A percentile compares a stretch with the other conserved stretches of the same genome.
These are phyloP conservation scores for Notolabrus celidotus DNA, from an alignment of 2,797 vertebrate species.

Conservation along the genomic window DNA sequence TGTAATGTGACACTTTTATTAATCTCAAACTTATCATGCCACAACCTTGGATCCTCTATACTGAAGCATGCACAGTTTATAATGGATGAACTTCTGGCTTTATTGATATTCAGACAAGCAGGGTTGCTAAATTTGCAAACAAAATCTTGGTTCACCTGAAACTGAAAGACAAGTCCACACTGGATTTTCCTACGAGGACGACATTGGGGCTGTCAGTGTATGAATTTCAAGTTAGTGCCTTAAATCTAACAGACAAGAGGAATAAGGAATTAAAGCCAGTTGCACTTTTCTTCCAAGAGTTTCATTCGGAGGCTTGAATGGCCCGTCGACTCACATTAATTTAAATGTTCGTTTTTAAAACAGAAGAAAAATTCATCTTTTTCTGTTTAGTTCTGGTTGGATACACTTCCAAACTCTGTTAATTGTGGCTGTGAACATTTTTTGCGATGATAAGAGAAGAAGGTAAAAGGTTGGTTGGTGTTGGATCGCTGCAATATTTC, in stretches of 20 bases:
- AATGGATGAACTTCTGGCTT: slow-evolving; percentile 14
- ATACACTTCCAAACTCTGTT: slow-evolving; percentile 3
- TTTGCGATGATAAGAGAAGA: slow-evolving; percentile 20
- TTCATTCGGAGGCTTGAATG: not conserved
- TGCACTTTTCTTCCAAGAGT: not conserved
- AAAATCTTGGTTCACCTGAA: slow-evolving; percentile 10
- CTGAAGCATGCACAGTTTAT: slow-evolving; percentile 47
- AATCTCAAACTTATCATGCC: slow-evolving; percentile 25
- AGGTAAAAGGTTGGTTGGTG: slow-evolving; percentile 22
- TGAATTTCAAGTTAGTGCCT: not conserved
- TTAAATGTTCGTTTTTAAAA: slow-evolving; percentile 9
- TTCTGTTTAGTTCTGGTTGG: not conserved
- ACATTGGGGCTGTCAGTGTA: not conserved
- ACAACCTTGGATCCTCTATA: slow-evolving; percentile 31
- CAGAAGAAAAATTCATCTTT: not conserved
- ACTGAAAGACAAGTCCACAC: slow-evolving; percentile 10
- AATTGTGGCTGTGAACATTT: slow-evolving; percentile 22
- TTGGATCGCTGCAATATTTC: slow-evolving; percentile 41
- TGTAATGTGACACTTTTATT: slow-evolving; percentile 55
- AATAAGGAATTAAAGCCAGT: not conserved
- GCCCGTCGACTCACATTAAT: slow-evolving; percentile 1
- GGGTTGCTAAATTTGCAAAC: slow-evolving; percentile 13
- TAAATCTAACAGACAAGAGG: slow-evolving; percentile 6
- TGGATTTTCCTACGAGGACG: slow-evolving; percentile 6
- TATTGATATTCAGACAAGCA: slow-evolving; percentile 12